Evolutionary conservation across 2,113 vertebrate genomes (phyloP).

Genomic region (Nyctereutes procyonoides): DNA sequence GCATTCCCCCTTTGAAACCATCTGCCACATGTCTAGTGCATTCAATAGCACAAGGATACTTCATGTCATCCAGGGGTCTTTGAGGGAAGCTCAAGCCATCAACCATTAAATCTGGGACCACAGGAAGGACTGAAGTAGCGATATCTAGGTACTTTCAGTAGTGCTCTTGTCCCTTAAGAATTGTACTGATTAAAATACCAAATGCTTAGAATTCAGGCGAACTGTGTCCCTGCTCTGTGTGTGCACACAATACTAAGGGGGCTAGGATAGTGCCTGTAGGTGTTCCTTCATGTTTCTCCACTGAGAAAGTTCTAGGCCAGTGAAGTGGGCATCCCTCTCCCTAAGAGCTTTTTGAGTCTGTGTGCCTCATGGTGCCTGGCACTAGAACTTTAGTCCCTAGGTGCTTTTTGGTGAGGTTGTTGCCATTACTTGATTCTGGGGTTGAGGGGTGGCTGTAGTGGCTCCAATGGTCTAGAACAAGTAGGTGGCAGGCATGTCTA

Average conservation of each 20-base stretch:
- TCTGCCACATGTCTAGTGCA: not conserved
- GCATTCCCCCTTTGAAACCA: not conserved
- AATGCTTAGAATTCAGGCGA: not conserved
- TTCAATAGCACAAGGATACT: rapidly evolving
- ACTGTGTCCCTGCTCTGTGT: rapidly evolving
- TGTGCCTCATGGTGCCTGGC: not conserved
- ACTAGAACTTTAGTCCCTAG: not conserved
- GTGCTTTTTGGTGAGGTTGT: too few relatives aligned
- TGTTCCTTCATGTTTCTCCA: too few relatives aligned
- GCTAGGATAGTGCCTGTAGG: not conserved
- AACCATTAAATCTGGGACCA: not conserved
- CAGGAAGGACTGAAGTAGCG: not conserved
- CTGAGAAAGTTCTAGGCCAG: not conserved
- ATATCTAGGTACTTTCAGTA: not conserved
- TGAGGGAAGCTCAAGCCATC: not conserved
- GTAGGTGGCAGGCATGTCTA: not conserved
- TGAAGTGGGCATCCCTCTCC: too few relatives aligned
- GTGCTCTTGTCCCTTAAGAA: not conserved
- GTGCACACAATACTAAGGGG: too few relatives aligned
- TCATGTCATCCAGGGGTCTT: rapidly evolving
- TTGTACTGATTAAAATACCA: not conserved
- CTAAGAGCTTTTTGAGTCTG: not conserved
- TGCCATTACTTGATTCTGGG: not conserved
- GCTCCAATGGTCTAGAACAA: not conserved
- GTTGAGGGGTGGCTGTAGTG: rapidly evolving